phyloP scores from a whole-genome alignment of 2,797 vertebrate genomes.

The Bryconaethiops microstoma region DNA sequence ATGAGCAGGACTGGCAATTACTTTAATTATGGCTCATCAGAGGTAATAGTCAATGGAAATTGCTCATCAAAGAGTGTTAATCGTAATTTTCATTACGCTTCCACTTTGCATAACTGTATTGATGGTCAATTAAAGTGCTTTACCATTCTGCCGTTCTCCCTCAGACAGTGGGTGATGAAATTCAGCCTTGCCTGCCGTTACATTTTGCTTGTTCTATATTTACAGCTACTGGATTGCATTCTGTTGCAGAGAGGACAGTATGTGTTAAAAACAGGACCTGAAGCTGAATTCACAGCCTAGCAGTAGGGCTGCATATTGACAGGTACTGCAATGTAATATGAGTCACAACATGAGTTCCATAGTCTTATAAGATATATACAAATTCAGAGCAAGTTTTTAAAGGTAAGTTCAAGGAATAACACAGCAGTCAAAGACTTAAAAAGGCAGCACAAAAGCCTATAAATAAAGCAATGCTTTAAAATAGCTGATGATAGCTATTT shows the following conservation, averaged over 20 bases:
- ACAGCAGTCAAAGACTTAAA: too few relatives aligned
- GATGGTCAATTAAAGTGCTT: constrained; percentile 21
- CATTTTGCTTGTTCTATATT: neutral
- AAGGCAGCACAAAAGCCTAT: too few relatives aligned
- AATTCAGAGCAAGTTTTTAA: too few relatives aligned
- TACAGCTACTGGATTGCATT: constrained; percentile 18
- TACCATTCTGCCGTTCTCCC: constrained; percentile 5
- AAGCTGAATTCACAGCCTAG: neutral
- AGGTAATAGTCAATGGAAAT: constrained; percentile 32
- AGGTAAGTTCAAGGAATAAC: too few relatives aligned
- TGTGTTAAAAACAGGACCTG: neutral
- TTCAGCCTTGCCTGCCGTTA: neutral
- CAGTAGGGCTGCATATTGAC: neutral
- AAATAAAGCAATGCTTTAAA: too few relatives aligned
- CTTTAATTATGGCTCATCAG: constrained; percentile 5
- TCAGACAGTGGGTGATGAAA: constrained; percentile 10
- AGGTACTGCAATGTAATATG: neutral
- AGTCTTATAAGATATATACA: neutral
- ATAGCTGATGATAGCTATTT: too few relatives aligned
- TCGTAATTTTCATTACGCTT: constrained; percentile 33
- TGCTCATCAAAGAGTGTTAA: constrained; percentile 38
- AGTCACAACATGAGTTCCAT: neutral
- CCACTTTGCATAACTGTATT: constrained; percentile 23
- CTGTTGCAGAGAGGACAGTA: neutral
- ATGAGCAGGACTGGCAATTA: constrained; percentile 1